phyloP scores from a whole-genome alignment of 2,113 vertebrate species.

The Platycercus adscitus region DNA sequence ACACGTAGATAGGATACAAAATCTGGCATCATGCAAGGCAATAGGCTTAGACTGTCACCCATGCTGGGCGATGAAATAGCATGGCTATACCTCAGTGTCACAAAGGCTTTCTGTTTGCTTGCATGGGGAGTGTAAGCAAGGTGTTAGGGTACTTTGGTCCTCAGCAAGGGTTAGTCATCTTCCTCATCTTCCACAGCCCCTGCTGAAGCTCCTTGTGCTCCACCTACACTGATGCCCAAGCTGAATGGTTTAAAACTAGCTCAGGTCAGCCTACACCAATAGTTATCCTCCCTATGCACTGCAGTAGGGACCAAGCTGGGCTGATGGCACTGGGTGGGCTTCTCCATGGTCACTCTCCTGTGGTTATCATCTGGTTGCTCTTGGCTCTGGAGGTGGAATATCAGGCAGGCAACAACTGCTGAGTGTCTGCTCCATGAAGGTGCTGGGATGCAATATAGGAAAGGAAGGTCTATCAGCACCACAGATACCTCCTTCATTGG shows the following conservation, averaged over 20 bases:
- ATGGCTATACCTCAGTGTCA: background rate
- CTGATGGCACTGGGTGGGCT: background rate
- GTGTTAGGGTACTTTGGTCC: background rate
- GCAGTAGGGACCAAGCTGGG: background rate
- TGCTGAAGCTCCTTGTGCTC: background rate
- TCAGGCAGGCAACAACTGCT: background rate
- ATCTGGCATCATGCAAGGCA: no score
- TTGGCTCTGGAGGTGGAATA: background rate
- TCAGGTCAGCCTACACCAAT: accelerated
- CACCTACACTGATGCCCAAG: background rate
- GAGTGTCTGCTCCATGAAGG: background rate
- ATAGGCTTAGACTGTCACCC: background rate
- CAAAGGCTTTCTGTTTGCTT: background rate
- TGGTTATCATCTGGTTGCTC: background rate
- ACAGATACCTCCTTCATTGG: background rate
- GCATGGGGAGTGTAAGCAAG: background rate
- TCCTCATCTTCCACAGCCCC: background rate
- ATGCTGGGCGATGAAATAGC: background rate
- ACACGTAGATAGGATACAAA: background rate
- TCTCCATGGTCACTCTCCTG: background rate
- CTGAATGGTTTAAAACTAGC: background rate
- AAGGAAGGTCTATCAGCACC: background rate
- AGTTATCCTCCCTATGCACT: background rate
- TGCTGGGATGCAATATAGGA: background rate
- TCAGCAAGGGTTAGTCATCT: background rate